Base-by-base conservation (phyloP, 2,113 vertebrate species). In the Ondatra zibethicus region DNA sequence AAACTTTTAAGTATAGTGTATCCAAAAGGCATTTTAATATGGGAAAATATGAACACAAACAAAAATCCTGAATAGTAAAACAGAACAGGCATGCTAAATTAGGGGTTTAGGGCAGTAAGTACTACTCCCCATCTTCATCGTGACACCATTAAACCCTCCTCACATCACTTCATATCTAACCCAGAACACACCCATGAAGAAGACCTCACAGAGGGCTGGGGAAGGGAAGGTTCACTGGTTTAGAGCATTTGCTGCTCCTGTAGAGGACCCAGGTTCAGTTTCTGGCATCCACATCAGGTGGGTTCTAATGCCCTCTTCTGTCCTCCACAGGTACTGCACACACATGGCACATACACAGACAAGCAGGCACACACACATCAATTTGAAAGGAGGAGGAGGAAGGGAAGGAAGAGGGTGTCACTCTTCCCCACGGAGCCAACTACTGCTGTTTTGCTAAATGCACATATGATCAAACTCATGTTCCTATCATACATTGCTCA, bases 11-110 rank as follows among this genome's bases (percentile, higher is more conserved):
- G 55, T 61, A 27, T n/a, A 73, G 76, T 8, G 25, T 85, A 39
- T 80, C 63, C 70, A 19, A 89, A 10, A 90, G 45, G 47, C 33
- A 91, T 72, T 93, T 94, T 75, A 80, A 66, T 21, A 94, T 27
- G n/a, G 68, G 25, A 88, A 93, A 45, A 89, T 47, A 29, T 65
- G 21, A 47, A 16, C 90, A 63, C 82, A 70, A 68, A 25, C 42
- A 47, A n/a, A 50, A 55, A 9, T 36, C 36, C 50, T 75, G 50
- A 21, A 7, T 11, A 68, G 29, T 19, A 2, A 31, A 89, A 78
- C 31, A 87, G 50, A 88, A 75, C 1, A 82, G 58, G 21, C 1
- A 10, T 47, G 66, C 36, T 58, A 21, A 70, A 50, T 52, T 61
- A 21, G 73, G 65, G 82, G 66, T 78, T 39, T n/a, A n/a, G 7